A percentile compares a stretch with the other conserved stretches of the same genome.
phyloP scores from a whole-genome alignment of 1,140 invertebrate species.

The Dysdera silvatica region DNA sequence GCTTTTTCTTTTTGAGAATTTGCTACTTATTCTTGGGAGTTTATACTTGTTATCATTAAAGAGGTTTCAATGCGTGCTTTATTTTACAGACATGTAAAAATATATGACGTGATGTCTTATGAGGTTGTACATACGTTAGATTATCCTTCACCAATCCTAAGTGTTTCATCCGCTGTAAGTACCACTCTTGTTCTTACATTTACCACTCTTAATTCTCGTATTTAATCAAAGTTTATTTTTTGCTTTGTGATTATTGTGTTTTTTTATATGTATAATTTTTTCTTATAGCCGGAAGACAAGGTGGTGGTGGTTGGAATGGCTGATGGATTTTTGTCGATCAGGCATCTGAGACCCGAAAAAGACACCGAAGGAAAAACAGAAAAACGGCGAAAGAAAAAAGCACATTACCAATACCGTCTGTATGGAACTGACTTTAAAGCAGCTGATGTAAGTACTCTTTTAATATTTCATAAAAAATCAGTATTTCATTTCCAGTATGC shows the following conservation, averaged over 20 bases:
- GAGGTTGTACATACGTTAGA: constrained; percentile 79
- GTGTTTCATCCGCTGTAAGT: constrained; percentile 67
- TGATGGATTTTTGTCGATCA: constrained; percentile 82
- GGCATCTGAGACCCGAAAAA: constrained; percentile 54
- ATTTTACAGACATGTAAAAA: constrained; percentile 67
- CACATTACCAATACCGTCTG: constrained; percentile 49
- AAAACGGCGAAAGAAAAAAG: constrained; percentile 42
- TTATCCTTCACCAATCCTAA: constrained; percentile 82
- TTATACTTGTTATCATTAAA: too few species aligned
- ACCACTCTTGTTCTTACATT: constrained; percentile 3
- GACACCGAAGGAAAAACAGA: constrained; percentile 42
- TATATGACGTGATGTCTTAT: constrained; percentile 81
- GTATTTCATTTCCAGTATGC: neutral
- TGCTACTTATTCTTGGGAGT: too few species aligned
- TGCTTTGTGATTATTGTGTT: neutral
- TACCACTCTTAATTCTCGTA: constrained; percentile 14
- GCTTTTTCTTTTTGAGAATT: too few species aligned
- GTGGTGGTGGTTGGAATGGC: constrained; percentile 80
- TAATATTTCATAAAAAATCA: neutral
- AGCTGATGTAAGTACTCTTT: constrained; percentile 15
- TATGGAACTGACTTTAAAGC: constrained; percentile 37
- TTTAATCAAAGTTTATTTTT: neutral
- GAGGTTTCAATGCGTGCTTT: neutral
- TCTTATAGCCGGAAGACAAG: constrained; percentile 62
- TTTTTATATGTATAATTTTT: neutral